phyloP scores from a whole-genome alignment of 2,888 invertebrate species.

The Cheiracanthium punctorium region DNA sequence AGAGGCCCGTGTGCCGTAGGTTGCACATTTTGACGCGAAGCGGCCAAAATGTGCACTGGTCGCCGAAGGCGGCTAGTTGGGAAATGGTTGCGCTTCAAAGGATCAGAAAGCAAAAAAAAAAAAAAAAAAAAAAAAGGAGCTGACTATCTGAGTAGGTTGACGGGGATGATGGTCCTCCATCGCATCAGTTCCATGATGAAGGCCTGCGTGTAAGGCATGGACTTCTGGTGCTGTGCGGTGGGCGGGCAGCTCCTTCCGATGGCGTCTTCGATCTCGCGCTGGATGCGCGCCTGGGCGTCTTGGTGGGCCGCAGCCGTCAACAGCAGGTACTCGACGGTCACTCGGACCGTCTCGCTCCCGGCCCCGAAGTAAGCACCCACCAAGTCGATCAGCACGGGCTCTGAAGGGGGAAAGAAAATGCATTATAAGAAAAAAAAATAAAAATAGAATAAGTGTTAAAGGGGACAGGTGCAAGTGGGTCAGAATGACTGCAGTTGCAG shows the following conservation, averaged over 20 bases:
- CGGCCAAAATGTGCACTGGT: too few relatives aligned
- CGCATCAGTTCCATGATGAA: slow-evolving; percentile 67
- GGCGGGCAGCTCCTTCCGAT: slow-evolving; percentile 50
- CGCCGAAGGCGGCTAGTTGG: too few relatives aligned
- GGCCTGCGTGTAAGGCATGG: slow-evolving; percentile 67
- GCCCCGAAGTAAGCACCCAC: slow-evolving; percentile 53
- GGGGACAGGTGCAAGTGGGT: too few relatives aligned
- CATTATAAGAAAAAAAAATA: too few relatives aligned
- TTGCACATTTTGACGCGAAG: too few relatives aligned
- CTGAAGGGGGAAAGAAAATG: slow-evolving; percentile 22
- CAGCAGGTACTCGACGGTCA: slow-evolving; percentile 59
- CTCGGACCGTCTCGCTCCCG: slow-evolving; percentile 61
- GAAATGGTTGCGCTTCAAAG: too few relatives aligned
- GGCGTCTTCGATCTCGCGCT: slow-evolving; percentile 57
- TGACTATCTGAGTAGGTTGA: slow-evolving; percentile 62
- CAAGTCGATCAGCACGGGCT: slow-evolving; percentile 45
- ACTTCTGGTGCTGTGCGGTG: slow-evolving; percentile 19
- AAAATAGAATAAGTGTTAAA: too few relatives aligned
- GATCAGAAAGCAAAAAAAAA: too few relatives aligned
- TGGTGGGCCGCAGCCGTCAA: slow-evolving; percentile 47
- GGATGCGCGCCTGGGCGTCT: slow-evolving; percentile 63
- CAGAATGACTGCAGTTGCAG: too few relatives aligned
- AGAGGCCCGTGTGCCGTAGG: too few relatives aligned
- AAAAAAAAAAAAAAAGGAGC: background rate
- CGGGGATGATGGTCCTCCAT: slow-evolving; percentile 56